Base-by-base conservation (phyloP, 2,888 invertebrate genomes). In the Cantharis flavilabris region DNA sequence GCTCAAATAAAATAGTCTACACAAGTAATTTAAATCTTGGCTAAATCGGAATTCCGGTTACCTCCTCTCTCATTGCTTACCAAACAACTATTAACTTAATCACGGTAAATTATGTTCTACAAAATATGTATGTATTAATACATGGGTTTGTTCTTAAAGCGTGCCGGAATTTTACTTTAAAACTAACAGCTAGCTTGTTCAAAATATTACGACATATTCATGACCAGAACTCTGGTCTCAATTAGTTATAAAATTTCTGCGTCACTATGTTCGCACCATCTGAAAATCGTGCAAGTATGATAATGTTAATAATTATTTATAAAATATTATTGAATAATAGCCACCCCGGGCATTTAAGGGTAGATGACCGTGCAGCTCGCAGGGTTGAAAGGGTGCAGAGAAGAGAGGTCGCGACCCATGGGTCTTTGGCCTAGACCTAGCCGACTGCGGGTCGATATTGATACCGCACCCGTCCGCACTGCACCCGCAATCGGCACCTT, bases 351-450 rank as follows among this genome's bases (percentile, higher is more conserved):
- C 74, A 74, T 75, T 73, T 73, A 72, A 77, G 77, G 77, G 77
- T 77, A 77, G 76, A 73, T 73, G 76, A 76, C 76, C 78, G 76
- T 71, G 76, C 70, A 62, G 67, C 76, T 70, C 64, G 72, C 65
- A 79, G 76, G 77, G 76, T 77, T 78, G 69, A 76, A 77, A 80
- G 79, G 79, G 80, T 78, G 79, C 80, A 75, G 81, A 79, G 79
- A 79, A 80, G 79, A 73, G 79, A 77, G 79, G 81, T 87, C 86
- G 84, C 84, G 86, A 86, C 86, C 87, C 81, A 85, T 88, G 89
- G 90, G 91, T 90, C 89, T 90, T 89, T 91, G 90, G 86, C 87
- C 87, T 87, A 87, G 87, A 87, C 87, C 86, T 86, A 84, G 82
- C 81, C 81, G 82, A 74, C 73, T 75, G 70, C 77, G 67, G 84